These are phyloP conservation scores for Sylvia atricapilla DNA, from an alignment of 2,113 vertebrate species.

Conservation along the genomic window DNA sequence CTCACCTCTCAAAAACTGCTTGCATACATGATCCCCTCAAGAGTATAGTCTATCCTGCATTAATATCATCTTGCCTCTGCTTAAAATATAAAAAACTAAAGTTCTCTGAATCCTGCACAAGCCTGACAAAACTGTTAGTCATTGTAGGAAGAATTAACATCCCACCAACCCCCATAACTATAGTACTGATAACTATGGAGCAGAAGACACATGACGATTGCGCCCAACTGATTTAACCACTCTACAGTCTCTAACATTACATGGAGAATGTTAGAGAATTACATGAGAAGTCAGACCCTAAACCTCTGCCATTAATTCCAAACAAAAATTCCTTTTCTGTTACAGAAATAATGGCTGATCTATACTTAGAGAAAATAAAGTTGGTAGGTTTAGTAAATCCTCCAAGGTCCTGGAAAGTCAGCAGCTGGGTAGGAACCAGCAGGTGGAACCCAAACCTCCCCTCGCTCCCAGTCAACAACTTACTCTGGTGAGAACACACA, in stretches of 20 bases:
- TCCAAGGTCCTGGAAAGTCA: background rate
- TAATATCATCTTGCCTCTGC: background rate
- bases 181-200: background rate
- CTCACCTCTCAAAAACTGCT: background rate
- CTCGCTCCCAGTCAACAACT: fast-evolving
- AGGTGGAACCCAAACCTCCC: background rate
- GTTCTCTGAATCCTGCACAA: background rate
- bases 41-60: background rate
- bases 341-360: background rate
- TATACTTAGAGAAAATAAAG: background rate
- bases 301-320: background rate
- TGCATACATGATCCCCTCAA: background rate
- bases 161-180: background rate
- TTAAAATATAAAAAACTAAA: background rate
- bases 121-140: background rate
- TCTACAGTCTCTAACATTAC: background rate
- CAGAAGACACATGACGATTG: background rate
- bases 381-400: background rate
- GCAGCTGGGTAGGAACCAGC: background rate
- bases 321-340: background rate
- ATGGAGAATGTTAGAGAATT: too few relatives aligned
- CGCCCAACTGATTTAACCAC: background rate
- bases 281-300: background rate
- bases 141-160: background rate
- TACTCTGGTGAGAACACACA: background rate